Evolutionary conservation across 2,797 vertebrate species (phyloP).

Genomic region (Acropternis orthonyx): DNA sequence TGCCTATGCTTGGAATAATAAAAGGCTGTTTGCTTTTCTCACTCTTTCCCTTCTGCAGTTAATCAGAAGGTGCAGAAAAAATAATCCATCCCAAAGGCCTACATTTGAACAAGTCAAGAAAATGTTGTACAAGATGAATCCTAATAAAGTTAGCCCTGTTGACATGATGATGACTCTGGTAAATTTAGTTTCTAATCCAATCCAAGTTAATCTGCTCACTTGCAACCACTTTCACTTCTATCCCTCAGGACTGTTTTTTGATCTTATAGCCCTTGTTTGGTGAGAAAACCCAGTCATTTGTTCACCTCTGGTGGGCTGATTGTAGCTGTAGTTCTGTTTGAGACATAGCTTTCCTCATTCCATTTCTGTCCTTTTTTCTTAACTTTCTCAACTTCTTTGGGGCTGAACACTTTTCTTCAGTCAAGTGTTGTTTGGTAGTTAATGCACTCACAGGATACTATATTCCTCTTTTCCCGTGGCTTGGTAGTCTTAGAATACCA

Average conservation of each 20-base stretch:
- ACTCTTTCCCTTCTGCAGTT: constrained; percentile 67
- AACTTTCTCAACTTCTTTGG: neutral
- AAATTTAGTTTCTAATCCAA: neutral
- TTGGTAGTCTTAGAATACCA: neutral
- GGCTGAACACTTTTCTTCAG: neutral
- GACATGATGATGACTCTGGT: constrained; percentile 91
- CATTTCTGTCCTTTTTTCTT: neutral
- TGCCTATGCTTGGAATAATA: neutral
- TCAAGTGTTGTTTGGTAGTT: neutral
- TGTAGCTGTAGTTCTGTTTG: neutral
- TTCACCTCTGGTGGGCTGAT: neutral
- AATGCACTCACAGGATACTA: neutral
- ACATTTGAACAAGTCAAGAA: constrained; percentile 87
- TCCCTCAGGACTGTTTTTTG: neutral
- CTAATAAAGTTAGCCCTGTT: constrained; percentile 86
- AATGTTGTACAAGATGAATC: constrained; percentile 85
- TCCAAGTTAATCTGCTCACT: neutral
- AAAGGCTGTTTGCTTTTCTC: neutral
- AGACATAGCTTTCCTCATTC: neutral
- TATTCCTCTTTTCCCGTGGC: neutral
- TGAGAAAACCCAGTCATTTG: neutral
- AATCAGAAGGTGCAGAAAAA: constrained; percentile 81
- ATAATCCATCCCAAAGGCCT: constrained; percentile 81
- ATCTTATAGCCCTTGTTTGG: neutral
- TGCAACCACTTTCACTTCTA: neutral